Evolutionary conservation across 2,797 vertebrate species (phyloP), one percentile per base, ranked within the genome.

Genomic region (Sebastes cheni): DNA sequence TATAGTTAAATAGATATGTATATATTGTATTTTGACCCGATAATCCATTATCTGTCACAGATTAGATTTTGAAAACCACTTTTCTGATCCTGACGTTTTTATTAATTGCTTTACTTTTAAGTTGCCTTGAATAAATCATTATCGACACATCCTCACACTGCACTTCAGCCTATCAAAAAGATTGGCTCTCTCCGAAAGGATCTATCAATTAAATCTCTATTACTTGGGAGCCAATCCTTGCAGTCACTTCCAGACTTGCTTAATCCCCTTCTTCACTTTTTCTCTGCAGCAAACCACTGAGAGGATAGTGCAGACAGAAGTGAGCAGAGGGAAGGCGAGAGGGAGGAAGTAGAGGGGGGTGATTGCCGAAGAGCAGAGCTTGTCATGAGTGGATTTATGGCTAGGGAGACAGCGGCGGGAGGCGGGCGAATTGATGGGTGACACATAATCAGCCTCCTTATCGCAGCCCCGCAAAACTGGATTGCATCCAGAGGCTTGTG

Each of bases 401-500:
- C 66, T 90, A 60, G 82, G 90, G 82, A 93, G 95, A 90, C 83
- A 93, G 80, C 79, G 86, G 86, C 42, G 79, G 84, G 81, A 88
- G 90, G 87, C 50, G 73, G 89, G 82, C 72, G 81, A 89, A 95
- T 84, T 91, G 93, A 92, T 64, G 92, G 72, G 71, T 92, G 88
- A 96, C 95, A 96, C 67, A 87, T 89, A 94, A 95, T 93, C 92
- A 95, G 87, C 84, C 89, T 88, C 81, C 79, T 94, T 94, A 95
- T 96, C 97, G 95, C 92, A 96, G 86, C 73, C 84, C 75, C 80
- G 83, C 89, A 90, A 94, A 93, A 86, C 85, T 93, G 92, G 90
- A 93, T 93, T 90, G 90, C 94, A 95, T 95, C 96, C 93, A 94
- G 82, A 89, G 95, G 90, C 86, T 88, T 94, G 81, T 95, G 96